Evolutionary conservation across 92 coral and sea anemone genomes (phyloP).

Genomic region (Virgularia gustaviana): DNA sequence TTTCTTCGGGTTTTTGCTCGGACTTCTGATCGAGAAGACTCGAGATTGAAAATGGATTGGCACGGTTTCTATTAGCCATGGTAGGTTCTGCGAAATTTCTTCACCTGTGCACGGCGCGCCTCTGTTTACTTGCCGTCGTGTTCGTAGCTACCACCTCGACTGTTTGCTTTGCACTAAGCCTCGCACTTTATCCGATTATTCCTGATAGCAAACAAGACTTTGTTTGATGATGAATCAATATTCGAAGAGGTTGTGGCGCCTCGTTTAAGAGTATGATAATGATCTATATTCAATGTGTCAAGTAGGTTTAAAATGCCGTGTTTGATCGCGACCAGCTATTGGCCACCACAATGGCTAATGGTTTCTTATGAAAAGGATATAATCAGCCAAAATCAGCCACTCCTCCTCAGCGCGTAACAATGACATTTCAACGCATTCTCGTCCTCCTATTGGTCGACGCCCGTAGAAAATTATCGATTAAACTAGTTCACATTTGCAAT

Average conservation of each 20-base stretch:
- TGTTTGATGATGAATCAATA: constrained; percentile 94
- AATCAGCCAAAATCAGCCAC: constrained; percentile 86
- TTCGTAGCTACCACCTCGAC: neutral
- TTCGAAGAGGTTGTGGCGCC: constrained; percentile 98
- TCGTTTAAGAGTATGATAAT: constrained; percentile 96
- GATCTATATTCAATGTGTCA: constrained; percentile 99
- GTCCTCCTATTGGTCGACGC: constrained; percentile 77
- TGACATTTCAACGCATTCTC: constrained; percentile 70
- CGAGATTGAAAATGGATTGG: constrained; percentile 94
- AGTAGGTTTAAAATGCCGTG: constrained; percentile 95
- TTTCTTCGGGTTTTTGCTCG: constrained; percentile 37
- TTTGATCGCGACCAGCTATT: constrained; percentile 73
- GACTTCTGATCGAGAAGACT: constrained; percentile 66
- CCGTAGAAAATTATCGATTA: constrained; percentile 78
- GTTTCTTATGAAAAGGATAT: constrained; percentile 92
- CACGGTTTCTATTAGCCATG: constrained; percentile 58
- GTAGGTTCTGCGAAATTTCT: too few relatives aligned
- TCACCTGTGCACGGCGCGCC: constrained; percentile 5
- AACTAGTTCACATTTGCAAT: constrained; percentile 93
- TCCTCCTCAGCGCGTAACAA: constrained; percentile 85
- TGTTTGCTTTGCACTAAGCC: neutral
- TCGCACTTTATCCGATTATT: constrained; percentile 19
- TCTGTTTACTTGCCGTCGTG: neutral
- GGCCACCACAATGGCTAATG: constrained; percentile 81
- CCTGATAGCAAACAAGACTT: constrained; percentile 73